Evolutionary conservation across 2,888 invertebrate species (phyloP).

Genomic region (Mythimna ferrago): DNA sequence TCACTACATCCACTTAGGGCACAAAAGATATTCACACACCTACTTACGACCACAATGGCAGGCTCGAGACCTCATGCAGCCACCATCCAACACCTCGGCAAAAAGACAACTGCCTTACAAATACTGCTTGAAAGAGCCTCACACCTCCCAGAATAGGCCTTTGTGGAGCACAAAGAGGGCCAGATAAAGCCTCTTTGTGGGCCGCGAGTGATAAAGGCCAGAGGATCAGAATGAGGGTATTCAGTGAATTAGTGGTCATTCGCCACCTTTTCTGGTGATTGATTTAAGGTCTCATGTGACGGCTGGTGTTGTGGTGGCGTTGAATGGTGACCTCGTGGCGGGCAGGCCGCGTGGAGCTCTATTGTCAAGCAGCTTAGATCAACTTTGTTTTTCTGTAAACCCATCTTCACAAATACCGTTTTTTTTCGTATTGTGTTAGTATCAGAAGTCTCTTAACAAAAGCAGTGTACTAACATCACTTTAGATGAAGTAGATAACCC

Average conservation of each 20-base stretch:
- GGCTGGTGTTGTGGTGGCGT: conserved; percentile 31
- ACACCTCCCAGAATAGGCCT: conserved; percentile 75
- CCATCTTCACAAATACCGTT: not conserved
- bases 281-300: conserved; percentile 44
- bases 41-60: conserved; percentile 48
- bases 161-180: conserved; percentile 72
- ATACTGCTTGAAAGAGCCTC: conserved; percentile 66
- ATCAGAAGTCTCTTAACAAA: not conserved
- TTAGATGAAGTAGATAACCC: not conserved
- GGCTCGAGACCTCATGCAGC: conserved; percentile 34
- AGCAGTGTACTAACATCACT: not conserved
- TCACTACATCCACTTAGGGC: conserved; percentile 42
- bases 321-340: conserved; percentile 14
- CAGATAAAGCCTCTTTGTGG: conserved; percentile 71
- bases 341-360: not conserved
- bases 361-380: not conserved
- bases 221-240: conserved; percentile 60
- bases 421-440: not conserved
- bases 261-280: conserved; percentile 57
- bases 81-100: conserved; percentile 63
- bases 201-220: conserved; percentile 57
- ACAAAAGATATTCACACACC: conserved; percentile 64
- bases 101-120: conserved; percentile 60
- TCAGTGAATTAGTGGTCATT: conserved; percentile 68
- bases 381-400: not conserved